phyloP scores from a whole-genome alignment of 2,113 vertebrate genomes.

The Rhinichthys klamathensis region DNA sequence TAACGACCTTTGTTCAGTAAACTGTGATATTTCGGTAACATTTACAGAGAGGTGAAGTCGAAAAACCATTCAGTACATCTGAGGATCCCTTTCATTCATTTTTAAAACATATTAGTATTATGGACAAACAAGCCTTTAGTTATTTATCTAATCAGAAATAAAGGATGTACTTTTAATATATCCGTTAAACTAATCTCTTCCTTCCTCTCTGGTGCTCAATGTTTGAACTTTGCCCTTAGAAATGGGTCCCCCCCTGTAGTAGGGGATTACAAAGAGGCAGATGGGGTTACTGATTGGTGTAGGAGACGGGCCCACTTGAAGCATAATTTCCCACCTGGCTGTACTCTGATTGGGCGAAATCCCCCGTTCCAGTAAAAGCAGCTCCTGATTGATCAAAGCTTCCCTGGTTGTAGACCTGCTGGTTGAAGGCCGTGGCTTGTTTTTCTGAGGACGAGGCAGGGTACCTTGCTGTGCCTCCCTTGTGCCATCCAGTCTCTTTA shows the following conservation, averaged over 20 bases:
- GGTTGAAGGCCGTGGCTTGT: constrained; percentile 82
- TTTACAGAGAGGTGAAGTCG: not conserved
- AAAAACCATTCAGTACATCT: constrained; percentile 1
- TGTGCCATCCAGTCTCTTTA: constrained; percentile 97
- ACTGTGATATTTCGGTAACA: not conserved
- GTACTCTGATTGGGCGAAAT: constrained; percentile 79
- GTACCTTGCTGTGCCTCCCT: constrained; percentile 81
- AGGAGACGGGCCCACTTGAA: constrained; percentile 83
- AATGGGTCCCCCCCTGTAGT: not conserved
- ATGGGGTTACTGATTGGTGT: constrained; percentile 54
- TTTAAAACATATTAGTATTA: constrained; percentile 58
- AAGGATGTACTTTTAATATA: constrained; percentile 1
- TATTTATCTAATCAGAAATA: constrained; percentile 16
- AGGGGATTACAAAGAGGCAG: not conserved
- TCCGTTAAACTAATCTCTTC: constrained; percentile 9
- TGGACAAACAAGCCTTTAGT: constrained; percentile 46
- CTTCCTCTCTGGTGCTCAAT: not conserved
- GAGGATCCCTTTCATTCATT: constrained; percentile 11
- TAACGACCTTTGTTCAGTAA: constrained; percentile 18
- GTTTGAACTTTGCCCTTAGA: constrained; percentile 27
- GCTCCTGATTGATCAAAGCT: constrained; percentile 82
- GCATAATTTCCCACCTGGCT: constrained; percentile 83
- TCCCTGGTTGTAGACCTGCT: constrained; percentile 82
- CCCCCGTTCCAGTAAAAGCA: constrained; percentile 80
- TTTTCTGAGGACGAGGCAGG: constrained; percentile 82